Evolutionary conservation across 92 coral and sea anemone species (phyloP).

Genomic region (Meandrina meandrites): DNA sequence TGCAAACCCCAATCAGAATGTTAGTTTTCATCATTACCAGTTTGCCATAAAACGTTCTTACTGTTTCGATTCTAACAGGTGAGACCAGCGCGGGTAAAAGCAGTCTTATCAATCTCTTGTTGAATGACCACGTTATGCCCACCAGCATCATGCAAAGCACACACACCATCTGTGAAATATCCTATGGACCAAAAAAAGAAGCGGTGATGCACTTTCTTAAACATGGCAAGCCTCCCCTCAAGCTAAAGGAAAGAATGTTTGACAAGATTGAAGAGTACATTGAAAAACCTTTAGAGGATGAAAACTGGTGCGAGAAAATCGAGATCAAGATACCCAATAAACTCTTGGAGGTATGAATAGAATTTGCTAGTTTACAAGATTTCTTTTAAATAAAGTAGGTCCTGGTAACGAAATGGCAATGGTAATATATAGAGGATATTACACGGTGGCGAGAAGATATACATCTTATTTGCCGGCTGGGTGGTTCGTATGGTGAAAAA

Average conservation of each 20-base stretch:
- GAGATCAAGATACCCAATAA: constrained; percentile 25
- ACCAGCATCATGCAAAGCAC: constrained; percentile 1
- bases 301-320: constrained; percentile 10
- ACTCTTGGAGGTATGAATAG: constrained; percentile 7
- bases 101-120: constrained; percentile 21
- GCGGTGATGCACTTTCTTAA: constrained; percentile 14
- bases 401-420: too few relatives aligned
- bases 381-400: neutral
- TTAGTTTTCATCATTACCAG: neutral
- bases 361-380: neutral
- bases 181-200: constrained; percentile 9
- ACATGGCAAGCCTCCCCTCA: too few relatives aligned
- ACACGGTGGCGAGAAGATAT: too few relatives aligned
- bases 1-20: neutral
- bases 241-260: neutral
- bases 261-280: neutral
- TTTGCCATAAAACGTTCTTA: too few relatives aligned
- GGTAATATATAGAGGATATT: too few relatives aligned
- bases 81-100: constrained; percentile 28
- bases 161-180: constrained; percentile 26
- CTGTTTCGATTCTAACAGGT: neutral
- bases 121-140: constrained; percentile 1
- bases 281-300: neutral
- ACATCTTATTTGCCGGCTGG: too few relatives aligned
- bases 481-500: too few relatives aligned